Percentiles rank a stretch among this genome's conserved stretches.
Conservation (phyloP, 2,797 vertebrate genomes). For the Margarornis squamiger region DNA sequence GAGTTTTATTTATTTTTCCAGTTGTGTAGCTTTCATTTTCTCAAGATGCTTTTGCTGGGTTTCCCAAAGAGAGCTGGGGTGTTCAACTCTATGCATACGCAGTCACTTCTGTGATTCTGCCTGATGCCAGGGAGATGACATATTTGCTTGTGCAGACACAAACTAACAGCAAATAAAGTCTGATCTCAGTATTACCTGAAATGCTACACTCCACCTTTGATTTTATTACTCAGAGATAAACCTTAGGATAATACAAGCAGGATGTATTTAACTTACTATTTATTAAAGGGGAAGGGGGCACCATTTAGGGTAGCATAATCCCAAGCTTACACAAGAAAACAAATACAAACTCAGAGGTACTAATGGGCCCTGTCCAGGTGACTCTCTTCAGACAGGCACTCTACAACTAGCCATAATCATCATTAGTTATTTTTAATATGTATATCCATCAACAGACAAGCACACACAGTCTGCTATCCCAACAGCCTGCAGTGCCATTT, state of each 20-base stretch:
- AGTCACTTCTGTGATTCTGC: neutral
- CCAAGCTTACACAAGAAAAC: neutral
- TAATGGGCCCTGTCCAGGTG: neutral
- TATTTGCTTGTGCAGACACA: neutral
- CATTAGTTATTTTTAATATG: neutral
- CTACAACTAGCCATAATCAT: neutral
- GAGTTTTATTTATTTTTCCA: neutral
- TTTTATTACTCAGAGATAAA: neutral
- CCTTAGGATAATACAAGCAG: neutral
- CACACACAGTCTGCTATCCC: neutral
- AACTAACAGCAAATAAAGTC: neutral
- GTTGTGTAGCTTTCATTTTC: neutral
- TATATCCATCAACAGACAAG: neutral
- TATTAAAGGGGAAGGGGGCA: neutral
- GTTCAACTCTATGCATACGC: fast-evolving
- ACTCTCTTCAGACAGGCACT: neutral
- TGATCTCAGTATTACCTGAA: neutral
- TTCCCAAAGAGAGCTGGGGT: neutral
- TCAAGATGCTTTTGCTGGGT: neutral
- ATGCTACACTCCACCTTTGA: neutral
- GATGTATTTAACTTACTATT: neutral
- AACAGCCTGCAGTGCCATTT: neutral
- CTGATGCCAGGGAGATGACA: neutral
- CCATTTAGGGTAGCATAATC: neutral
- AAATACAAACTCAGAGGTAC: neutral